Percentiles rank a stretch among this genome's conserved stretches.
Evolutionary conservation across 2,797 vertebrate genomes (phyloP).

Genomic region (Heterohyrax brucei): DNA sequence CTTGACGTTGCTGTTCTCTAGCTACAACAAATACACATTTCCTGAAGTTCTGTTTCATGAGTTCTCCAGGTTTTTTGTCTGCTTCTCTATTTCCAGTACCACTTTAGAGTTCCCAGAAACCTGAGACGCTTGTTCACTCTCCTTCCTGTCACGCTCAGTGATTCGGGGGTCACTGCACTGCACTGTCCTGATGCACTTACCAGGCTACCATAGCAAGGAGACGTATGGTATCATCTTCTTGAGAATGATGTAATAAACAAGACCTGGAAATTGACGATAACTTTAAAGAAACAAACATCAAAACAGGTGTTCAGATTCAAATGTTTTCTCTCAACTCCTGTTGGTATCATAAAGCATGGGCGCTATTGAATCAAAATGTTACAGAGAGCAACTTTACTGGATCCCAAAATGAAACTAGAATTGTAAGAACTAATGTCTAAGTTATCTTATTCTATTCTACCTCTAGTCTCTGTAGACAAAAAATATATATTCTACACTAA

Average conservation of each 20-base stretch:
- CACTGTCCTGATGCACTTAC: neutral
- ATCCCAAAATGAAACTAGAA: neutral
- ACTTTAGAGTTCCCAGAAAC: neutral
- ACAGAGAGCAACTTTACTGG: neutral
- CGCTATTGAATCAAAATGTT: neutral
- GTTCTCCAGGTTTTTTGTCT: neutral
- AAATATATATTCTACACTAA: slow-evolving; percentile 43
- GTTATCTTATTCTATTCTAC: slow-evolving; percentile 27
- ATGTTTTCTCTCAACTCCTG: slow-evolving; percentile 6
- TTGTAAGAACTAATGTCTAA: neutral
- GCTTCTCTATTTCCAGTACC: neutral
- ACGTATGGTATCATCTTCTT: neutral
- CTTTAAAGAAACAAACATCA: neutral
- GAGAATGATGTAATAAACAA: neutral
- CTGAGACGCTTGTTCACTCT: neutral
- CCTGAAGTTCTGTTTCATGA: neutral
- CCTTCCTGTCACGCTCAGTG: neutral
- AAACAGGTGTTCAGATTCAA: neutral
- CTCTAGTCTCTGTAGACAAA: slow-evolving; percentile 15
- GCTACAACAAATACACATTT: neutral
- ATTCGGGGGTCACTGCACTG: neutral
- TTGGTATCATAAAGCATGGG: neutral
- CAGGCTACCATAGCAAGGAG: neutral
- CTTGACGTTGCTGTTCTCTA: neutral
- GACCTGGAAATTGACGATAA: neutral